Evolutionary conservation across 2,888 invertebrate genomes (phyloP).

Genomic region (Drosophila melanosoma): DNA sequence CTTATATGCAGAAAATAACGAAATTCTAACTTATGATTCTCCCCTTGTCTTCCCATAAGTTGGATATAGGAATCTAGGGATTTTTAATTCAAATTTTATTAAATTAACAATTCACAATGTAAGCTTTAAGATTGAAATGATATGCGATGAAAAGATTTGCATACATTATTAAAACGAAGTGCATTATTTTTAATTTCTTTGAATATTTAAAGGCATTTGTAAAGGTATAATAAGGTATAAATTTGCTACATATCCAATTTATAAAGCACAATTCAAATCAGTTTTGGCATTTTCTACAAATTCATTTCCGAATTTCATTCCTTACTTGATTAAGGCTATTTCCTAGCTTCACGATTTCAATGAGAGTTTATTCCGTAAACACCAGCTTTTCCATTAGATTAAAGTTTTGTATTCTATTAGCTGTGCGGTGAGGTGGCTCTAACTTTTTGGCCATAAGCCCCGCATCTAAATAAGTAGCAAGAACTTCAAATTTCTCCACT

Average conservation of each 20-base stretch:
- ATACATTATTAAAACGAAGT: neutral
- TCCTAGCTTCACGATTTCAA: neutral
- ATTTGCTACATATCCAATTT: neutral
- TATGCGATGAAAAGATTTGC: neutral
- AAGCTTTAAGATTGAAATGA: neutral
- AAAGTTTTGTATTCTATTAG: neutral
- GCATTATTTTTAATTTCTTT: neutral
- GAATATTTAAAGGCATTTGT: neutral
- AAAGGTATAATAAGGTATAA: neutral
- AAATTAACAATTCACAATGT: neutral
- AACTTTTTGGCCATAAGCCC: slow-evolving; percentile 12
- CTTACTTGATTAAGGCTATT: neutral
- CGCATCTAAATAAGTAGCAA: neutral
- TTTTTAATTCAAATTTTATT: neutral
- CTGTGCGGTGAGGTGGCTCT: neutral
- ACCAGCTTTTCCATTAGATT: neutral
- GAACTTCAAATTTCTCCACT: slow-evolving; percentile 2
- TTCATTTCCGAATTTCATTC: neutral
- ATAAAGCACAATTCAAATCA: neutral
- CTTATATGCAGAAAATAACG: neutral
- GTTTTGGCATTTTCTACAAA: neutral
- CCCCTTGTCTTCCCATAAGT: neutral
- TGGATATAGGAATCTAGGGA: neutral
- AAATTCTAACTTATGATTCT: neutral
- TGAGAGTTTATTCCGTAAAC: neutral